A percentile compares a stretch with the other conserved stretches of the same genome.
phyloP scores from a whole-genome alignment of 2,797 vertebrate species.

The Masticophis lateralis region DNA sequence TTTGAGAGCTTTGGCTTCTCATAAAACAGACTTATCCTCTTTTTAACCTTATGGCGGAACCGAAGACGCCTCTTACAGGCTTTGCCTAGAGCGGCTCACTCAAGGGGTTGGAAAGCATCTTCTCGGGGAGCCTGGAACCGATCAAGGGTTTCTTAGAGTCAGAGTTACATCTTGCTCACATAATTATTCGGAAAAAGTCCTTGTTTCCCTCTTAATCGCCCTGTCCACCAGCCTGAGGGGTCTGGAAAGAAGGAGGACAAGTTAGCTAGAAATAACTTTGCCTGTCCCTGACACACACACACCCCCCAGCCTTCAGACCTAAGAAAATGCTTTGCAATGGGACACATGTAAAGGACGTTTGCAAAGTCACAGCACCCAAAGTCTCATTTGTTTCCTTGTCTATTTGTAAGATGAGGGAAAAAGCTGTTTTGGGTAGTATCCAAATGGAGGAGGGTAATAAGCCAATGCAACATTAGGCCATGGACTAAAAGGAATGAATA shows the following conservation, averaged over 20 bases:
- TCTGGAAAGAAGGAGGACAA: conserved; percentile 70
- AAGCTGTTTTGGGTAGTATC: neutral
- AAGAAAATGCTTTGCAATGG: neutral
- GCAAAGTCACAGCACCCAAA: neutral
- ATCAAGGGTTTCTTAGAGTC: conserved; percentile 30
- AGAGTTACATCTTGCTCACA: conserved; percentile 86
- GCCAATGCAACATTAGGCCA: neutral
- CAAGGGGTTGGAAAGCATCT: conserved; percentile 7
- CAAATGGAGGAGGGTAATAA: neutral
- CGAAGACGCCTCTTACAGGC: neutral
- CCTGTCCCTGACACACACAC: neutral
- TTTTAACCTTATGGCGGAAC: conserved; percentile 35
- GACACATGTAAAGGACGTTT: neutral
- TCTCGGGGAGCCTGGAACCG: neutral
- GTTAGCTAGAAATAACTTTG: neutral
- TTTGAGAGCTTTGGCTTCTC: conserved; percentile 62
- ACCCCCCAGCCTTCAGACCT: neutral
- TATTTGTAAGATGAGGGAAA: neutral
- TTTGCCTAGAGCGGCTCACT: conserved; percentile 11
- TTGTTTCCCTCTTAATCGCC: conserved; percentile 93
- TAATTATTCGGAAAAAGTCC: conserved; percentile 99
- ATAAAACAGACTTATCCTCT: conserved; percentile 10
- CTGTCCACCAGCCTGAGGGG: conserved; percentile 96
- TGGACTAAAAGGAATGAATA: neutral
- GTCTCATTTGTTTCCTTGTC: neutral